Base-by-base conservation (phyloP, 2,113 vertebrate species). In the Zosterops japonicus region DNA sequence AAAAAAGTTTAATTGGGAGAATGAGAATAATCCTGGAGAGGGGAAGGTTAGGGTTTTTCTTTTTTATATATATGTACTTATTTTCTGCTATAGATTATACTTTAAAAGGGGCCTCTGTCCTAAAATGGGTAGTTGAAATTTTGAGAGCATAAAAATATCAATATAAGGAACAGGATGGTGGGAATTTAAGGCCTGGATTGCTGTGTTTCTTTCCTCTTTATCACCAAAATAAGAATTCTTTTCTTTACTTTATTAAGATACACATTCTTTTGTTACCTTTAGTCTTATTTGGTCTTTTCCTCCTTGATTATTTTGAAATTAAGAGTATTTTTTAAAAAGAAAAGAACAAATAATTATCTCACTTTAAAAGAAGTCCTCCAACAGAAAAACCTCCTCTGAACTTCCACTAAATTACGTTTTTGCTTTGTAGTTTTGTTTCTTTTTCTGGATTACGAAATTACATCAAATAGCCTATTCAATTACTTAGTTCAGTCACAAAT, bases 1-100 rank as follows among this genome's bases (percentile, higher is more conserved):
- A 47, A 47, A 46, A 47, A 47, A 24, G 21, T 22, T 65, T 14
- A 8, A 17, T 0, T 64, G 4, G 8, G 6, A 92, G 8, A 65
- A 78, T 27, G 8, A 68, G 10, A 31, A n/a, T 3, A 52, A 35
- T 29, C 6, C 10, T 25, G 4, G 1, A 4, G 12, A 6, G 4
- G 3, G 4, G 3, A 7, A 4, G 8, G 8, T 24, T 25, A 9
- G 2, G 2, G 2, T 4, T 33, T 68, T 36, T 18, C 2, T 39
- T 44, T 53, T 41, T 57, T 47, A 46, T 6, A 19, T 35, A 22
- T 33, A 14, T 22, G 2, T 14, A 15, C 18, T 20, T 55, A 2
- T 68, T 85, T 84, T 74, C 19, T 94, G 3, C 5, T 60, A 5
- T 33, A 46, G 9, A 15, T 60, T 47, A 11, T 79, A 24, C 17